Conservation (phyloP, 2,113 vertebrate genomes). For the Cyphomyrus plagiostoma region DNA sequence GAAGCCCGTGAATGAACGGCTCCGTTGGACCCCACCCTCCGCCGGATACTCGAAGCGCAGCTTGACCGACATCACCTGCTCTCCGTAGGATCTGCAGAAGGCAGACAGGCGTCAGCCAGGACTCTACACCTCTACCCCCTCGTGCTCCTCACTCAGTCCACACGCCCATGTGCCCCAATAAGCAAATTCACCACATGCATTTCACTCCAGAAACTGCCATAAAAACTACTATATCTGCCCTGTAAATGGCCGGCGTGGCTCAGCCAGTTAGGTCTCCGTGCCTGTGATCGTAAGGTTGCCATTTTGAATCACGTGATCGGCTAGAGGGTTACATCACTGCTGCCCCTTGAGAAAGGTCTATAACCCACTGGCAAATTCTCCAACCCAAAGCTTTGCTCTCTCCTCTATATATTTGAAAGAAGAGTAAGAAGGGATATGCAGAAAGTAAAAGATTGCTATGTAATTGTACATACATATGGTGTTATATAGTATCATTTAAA, state of each 20-base stretch:
- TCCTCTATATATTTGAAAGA: not conserved
- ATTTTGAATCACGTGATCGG: not conserved
- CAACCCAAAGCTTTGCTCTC: not conserved
- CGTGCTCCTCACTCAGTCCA: not conserved
- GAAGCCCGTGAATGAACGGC: constrained; percentile 62
- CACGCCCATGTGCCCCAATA: not conserved
- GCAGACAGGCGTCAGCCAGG: not conserved
- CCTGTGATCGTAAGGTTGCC: not conserved
- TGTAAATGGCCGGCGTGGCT: not conserved
- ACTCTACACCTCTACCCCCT: not conserved
- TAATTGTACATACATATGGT: not conserved
- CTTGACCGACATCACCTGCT: constrained; percentile 63
- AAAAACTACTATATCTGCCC: not conserved
- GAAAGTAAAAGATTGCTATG: not conserved
- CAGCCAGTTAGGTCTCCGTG: not conserved
- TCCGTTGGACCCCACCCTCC: constrained; percentile 53
- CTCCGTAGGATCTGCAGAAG: constrained; percentile 24
- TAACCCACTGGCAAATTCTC: not conserved
- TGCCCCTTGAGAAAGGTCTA: not conserved
- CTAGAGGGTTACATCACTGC: not conserved
- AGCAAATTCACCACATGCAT: not conserved
- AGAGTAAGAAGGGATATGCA: not conserved
- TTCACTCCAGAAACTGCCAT: not conserved
- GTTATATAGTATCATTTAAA: not conserved
- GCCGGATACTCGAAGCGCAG: constrained; percentile 56